Base-by-base conservation (phyloP, 2,888 invertebrate species). In the Lasius platythorax region DNA sequence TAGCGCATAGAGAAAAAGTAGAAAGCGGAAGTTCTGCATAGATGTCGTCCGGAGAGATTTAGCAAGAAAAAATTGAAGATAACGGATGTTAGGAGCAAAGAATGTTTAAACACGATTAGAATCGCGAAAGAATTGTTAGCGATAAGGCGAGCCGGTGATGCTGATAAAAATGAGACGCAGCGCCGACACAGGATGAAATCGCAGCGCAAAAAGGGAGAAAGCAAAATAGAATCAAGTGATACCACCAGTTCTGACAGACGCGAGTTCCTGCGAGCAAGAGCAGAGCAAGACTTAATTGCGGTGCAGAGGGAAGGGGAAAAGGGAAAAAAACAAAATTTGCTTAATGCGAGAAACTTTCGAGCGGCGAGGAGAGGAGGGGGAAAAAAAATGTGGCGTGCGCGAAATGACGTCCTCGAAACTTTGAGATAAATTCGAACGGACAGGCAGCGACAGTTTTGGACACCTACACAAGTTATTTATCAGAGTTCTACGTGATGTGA, bases 181-280 rank as follows among this genome's bases (percentile, higher is more conserved):
- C 40, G 68, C 68, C 67, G 28, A 30, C 76, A 37, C 68, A 37
- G 18, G 18, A 70, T 61, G 61, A 79, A 79, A 79, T 68, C 79
- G 18, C 46, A 79, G 46, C 46, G 37, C 33, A 79, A 79, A 79
- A 70, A 79, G 70, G 33, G 79, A 72, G 70, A 81, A 81, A 81
- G 70, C 79, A 79, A 72, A 70, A 61, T 70, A 61, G 43, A 68
- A 46, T 61, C 72, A 28, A 58, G 43, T 68, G 28, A 81, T 79
- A 61, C 46, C 46, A 46, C 61, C 5, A 37, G 58, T 56, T 50
- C 33, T 37, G 58, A 23, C 23, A 33, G 43, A 61, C 43, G 15
- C 46, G 46, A 37, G 50, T 37, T 37, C 53, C 15, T 30, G 30
- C 3, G 68, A 56, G 50, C 28, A 68, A 83, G 37, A 53, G 18